Base-by-base conservation (phyloP, 2,888 invertebrate genomes). In the Synanthedon formicaeformis region DNA sequence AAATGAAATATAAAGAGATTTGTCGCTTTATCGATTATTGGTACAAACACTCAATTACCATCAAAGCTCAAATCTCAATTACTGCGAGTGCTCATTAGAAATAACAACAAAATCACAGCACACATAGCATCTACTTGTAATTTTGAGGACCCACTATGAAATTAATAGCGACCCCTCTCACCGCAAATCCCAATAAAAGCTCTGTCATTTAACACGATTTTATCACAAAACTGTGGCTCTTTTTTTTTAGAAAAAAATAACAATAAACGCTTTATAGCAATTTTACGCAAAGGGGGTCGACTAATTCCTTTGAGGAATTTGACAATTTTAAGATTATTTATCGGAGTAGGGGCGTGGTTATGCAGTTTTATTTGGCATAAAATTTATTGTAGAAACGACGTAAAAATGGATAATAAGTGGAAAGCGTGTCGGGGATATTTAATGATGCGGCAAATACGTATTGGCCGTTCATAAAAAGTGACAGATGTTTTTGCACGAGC, bases 351-450 rank as follows among this genome's bases (percentile, higher is more conserved):
- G 85, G 79, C 82, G 34, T 34, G 71, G 64, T 73, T 72, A 58
- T 63, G 64, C 65, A 73, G 77, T 81, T 84, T 81, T 83, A 83
- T 86, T 82, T 81, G 81, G 73, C 84, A 76, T 81, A 73, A 76
- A 81, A 84, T 84, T 71, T 76, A 76, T 79, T 75, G 66, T 80
- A 75, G 71, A 72, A 75, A 77, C 75, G 70, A 75, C 72, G 80
- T 78, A 79, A 81, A 83, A 81, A 81, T 80, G 55, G 73, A 72
- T 83, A 78, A 81, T 82, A 78, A 78, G 81, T 79, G 80, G 73
- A 76, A 85, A 81, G 81, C 80, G 82, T 84, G 81, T 73, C 78
- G 64, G 56, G 60, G 59, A 59, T 60, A 67, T 69, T 76, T 74
- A 84, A 84, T 84, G 85, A 79, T 60, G 71, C 79, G 77, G 57